These are phyloP conservation scores for Bolinopsis microptera DNA, from an alignment of 37 sponge, comb jelly and placozoan genomes.

Conservation along the genomic window DNA sequence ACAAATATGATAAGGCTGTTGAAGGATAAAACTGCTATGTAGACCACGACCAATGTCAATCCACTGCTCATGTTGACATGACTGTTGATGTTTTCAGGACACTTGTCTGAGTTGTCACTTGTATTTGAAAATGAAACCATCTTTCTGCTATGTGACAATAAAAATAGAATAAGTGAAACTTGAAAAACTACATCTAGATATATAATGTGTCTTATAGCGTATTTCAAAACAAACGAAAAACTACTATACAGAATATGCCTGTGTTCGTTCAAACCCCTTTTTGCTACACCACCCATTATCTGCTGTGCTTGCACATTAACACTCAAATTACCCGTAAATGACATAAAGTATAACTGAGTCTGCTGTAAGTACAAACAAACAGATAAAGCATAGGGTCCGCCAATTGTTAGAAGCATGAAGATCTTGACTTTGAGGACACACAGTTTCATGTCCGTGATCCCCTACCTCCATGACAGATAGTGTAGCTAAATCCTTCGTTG, in stretches of 20 bases:
- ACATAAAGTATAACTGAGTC: constrained; percentile 13
- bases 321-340: constrained; percentile 36
- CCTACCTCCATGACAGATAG: not conserved
- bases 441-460: not conserved
- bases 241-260: not conserved
- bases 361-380: not conserved
- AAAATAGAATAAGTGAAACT: not conserved
- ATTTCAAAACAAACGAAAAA: not conserved
- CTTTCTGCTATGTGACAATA: not conserved
- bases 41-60: not conserved
- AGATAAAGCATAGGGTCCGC: not conserved
- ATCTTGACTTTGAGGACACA: not conserved
- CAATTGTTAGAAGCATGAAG: not conserved
- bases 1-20: constrained; percentile 31
- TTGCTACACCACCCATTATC: not conserved
- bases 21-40: not conserved
- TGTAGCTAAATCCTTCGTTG: not conserved
- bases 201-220: not conserved
- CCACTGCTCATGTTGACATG: not conserved
- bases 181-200: not conserved
- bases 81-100: not conserved
- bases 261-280: not conserved
- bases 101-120: not conserved
- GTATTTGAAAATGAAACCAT: not conserved
- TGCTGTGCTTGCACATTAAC: not conserved